Conservation (phyloP, 2,888 invertebrate genomes). For the Mimachlamys varia region DNA sequence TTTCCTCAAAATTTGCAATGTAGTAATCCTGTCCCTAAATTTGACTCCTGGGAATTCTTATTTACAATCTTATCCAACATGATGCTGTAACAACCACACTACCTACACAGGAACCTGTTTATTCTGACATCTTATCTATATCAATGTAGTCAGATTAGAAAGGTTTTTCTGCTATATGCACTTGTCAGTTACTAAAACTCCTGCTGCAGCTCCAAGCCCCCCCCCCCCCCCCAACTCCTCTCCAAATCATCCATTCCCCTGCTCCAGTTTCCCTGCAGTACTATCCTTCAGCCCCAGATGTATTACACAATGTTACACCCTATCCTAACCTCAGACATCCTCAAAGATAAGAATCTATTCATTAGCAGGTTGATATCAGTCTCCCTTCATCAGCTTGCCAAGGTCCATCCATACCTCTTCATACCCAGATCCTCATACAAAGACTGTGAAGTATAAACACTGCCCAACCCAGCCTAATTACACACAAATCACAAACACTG, state of each 20-base stretch:
- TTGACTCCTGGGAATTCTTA: too few species aligned
- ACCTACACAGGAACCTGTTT: too few species aligned
- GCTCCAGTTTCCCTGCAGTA: not conserved
- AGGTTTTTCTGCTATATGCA: not conserved
- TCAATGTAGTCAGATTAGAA: not conserved
- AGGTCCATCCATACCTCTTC: too few species aligned
- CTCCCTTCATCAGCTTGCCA: not conserved
- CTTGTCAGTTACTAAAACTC: not conserved
- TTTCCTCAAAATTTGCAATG: too few species aligned
- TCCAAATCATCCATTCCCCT: too few species aligned
- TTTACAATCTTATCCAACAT: too few species aligned
- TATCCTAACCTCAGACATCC: constrained; percentile 4
- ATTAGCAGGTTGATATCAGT: constrained; percentile 1
- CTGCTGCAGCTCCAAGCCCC: not conserved
- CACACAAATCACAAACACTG: not conserved
- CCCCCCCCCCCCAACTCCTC: too few species aligned
- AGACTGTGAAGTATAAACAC: not conserved
- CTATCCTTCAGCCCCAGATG: not conserved
- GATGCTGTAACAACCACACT: too few species aligned
- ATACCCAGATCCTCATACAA: not conserved
- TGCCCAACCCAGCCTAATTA: not conserved
- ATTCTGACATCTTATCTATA: not conserved
- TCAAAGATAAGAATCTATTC: not conserved
- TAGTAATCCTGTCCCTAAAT: too few species aligned
- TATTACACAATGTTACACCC: not conserved